Conservation (phyloP, 1,140 invertebrate genomes). For the Drosophila pachea region DNA sequence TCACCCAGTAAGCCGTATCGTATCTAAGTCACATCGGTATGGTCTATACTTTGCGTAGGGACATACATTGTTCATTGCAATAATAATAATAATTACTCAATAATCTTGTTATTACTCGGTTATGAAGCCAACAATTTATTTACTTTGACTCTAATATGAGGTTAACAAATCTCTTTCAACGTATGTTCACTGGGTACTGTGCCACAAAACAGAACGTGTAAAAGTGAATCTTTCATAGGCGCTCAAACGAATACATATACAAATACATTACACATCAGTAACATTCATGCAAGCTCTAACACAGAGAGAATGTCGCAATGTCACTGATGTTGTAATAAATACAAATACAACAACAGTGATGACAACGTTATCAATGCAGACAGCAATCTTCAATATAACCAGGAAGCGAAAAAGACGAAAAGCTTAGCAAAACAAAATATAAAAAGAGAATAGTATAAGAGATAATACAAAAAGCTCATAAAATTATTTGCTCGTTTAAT, state of each 20-base stretch:
- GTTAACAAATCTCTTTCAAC: background rate
- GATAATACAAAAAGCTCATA: conserved; percentile 19
- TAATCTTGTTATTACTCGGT: no score
- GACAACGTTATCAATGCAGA: conserved; percentile 53
- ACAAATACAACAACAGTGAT: conserved; percentile 34
- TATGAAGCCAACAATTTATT: background rate
- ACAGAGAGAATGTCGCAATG: conserved; percentile 66
- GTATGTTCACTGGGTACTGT: conserved; percentile 42
- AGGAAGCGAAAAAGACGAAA: conserved; percentile 50
- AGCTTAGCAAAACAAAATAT: conserved; percentile 63
- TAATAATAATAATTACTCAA: no score
- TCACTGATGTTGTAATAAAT: conserved; percentile 72
- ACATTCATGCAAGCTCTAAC: conserved; percentile 54
- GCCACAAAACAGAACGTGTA: conserved; percentile 39
- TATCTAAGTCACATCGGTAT: conserved; percentile 7
- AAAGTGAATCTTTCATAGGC: conserved; percentile 63
- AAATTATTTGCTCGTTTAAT: conserved; percentile 26
- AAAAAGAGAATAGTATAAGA: conserved; percentile 26
- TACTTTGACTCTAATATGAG: background rate
- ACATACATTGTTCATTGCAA: conserved; percentile 18
- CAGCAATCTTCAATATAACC: conserved; percentile 47
- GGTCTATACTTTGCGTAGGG: conserved; percentile 35
- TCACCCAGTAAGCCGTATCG: conserved; percentile 50
- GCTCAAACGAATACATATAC: conserved; percentile 25
- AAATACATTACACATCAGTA: conserved; percentile 14